Conservation (phyloP, 1,140 invertebrate species). For the Musca domestica region DNA sequence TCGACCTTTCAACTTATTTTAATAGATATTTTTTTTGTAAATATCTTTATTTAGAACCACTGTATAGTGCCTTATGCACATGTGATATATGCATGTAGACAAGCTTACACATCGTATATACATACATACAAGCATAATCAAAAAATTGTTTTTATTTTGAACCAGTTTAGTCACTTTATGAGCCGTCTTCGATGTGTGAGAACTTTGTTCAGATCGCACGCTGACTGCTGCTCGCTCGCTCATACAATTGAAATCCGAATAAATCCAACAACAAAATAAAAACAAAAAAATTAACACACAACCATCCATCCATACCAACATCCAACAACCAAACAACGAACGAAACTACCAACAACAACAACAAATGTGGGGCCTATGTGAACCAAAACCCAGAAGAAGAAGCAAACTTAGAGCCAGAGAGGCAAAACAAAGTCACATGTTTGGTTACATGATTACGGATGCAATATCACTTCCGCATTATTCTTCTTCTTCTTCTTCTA, state of each 20-base stretch:
- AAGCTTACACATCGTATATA: not conserved
- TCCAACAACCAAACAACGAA: not conserved
- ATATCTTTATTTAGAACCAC: too few relatives aligned
- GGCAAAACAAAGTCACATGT: constrained; percentile 22
- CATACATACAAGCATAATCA: constrained; percentile 11
- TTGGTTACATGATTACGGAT: constrained; percentile 22
- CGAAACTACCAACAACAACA: constrained; percentile 10
- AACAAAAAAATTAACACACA: constrained; percentile 15
- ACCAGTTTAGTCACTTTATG: constrained; percentile 21
- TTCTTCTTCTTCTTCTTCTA: constrained; percentile 5
- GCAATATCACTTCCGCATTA: constrained; percentile 22
- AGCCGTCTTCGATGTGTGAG: constrained; percentile 7
- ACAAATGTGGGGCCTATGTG: not conserved
- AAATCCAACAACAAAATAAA: constrained; percentile 1
- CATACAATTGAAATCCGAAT: constrained; percentile 1
- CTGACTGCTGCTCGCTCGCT: not conserved
- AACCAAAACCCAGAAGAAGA: not conserved
- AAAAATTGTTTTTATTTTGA: constrained; percentile 19
- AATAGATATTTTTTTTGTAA: too few relatives aligned
- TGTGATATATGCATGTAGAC: too few relatives aligned
- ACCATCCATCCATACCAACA: constrained; percentile 1
- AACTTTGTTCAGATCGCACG: constrained; percentile 19
- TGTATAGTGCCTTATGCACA: too few relatives aligned
- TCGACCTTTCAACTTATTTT: too few relatives aligned
- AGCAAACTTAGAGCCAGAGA: constrained; percentile 3